These are phyloP conservation scores for Cyprinodon brontotheroides DNA, from an alignment of 2,113 vertebrate genomes.

Conservation along the genomic window DNA sequence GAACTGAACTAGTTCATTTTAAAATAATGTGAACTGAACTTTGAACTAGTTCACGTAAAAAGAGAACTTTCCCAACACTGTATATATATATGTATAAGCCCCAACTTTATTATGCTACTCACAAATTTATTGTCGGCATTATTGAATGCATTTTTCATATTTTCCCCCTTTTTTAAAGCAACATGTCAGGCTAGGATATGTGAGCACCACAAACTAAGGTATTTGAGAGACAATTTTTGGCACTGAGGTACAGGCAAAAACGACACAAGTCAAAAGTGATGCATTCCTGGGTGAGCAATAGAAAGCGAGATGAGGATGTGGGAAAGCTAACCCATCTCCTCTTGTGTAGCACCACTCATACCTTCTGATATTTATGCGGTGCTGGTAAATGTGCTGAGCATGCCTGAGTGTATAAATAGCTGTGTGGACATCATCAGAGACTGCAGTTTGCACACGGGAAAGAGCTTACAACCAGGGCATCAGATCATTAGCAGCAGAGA, in stretches of 20 bases:
- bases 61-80: too few species aligned
- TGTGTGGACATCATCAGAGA: slow-evolving; percentile 60
- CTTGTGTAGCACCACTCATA: slow-evolving; percentile 45
- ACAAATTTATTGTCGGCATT: too few species aligned
- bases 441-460: slow-evolving; percentile 38
- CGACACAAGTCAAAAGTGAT: background rate
- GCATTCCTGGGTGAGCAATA: slow-evolving; percentile 20
- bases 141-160: too few species aligned
- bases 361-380: slow-evolving; percentile 69
- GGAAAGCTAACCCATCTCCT: slow-evolving; percentile 42
- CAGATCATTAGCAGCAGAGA: slow-evolving; percentile 53
- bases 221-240: too few species aligned
- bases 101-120: too few species aligned
- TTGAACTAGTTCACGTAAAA: too few species aligned
- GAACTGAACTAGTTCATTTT: too few species aligned
- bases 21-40: too few species aligned
- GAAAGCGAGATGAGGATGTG: slow-evolving; percentile 36
- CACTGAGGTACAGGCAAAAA: background rate
- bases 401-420: slow-evolving; percentile 72
- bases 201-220: too few species aligned
- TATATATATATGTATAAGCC: too few species aligned
- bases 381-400: slow-evolving; percentile 70
- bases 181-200: too few species aligned
- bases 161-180: too few species aligned
- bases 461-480: slow-evolving; percentile 53